Base-by-base conservation (phyloP, 2,113 vertebrate species). In the Budorcas taxicolor region DNA sequence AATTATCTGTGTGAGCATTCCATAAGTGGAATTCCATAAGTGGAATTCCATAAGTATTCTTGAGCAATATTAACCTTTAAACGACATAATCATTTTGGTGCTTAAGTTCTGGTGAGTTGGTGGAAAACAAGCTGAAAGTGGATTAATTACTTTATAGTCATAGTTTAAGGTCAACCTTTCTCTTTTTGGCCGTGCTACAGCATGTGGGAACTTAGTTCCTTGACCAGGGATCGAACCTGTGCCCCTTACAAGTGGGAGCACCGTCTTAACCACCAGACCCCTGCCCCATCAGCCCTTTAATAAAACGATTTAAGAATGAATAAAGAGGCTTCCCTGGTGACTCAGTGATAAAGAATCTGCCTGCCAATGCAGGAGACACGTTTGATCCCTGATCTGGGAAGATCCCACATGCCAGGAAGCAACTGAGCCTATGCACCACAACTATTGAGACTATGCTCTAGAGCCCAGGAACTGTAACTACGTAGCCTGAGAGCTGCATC, bases 81-180 rank as follows among this genome's bases (percentile, higher is more conserved):
- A 84, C n/a, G 71, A 82, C 12, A 40, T 43, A 74, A 23, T 96
- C 12, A 74, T 92, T 89, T 95, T 97, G 52, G 57, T 94, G 29
- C 62, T 78, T 95, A 90, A 94, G 53, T 94, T 95, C 50, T 94
- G 43, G 40, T 55, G 76, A 94, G 11, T 78, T 93, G 64, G 40
- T 97, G 7, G 84, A 87, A 97, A 95, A 95, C 27, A 95, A 92
- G 80, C 23, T 31, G 31, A 87, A 95, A 93, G 45, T 82, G 36
- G 45, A 7, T 87, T 92, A 86, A 91, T 93, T 94, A 67, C 47
- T 96, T 91, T 31, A 67, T 43, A 85, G 57, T 76, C 50, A 89
- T 67, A 86, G 47, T 33, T 95, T 89, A 64, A 67, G 85, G 53
- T 95, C 27, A 58, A 36, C 43, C 16, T 29, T 95, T 93, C 11